These are phyloP conservation scores for Linyphia triangularis DNA, from an alignment of 2,888 invertebrate species.

Conservation along the genomic window DNA sequence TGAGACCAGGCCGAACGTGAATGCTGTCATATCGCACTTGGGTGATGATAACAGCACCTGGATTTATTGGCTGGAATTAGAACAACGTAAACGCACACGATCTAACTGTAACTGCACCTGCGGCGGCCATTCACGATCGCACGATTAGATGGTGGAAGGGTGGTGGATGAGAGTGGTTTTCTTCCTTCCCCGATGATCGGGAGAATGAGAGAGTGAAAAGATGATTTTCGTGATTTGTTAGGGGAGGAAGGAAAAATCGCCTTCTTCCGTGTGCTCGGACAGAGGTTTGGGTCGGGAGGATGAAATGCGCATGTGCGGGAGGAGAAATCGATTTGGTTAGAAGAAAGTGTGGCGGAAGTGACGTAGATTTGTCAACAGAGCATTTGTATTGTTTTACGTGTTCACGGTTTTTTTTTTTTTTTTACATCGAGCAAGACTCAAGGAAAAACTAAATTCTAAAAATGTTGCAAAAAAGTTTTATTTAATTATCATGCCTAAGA, in stretches of 20 bases:
- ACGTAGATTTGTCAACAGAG: background rate
- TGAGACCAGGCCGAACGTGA: conserved; percentile 35
- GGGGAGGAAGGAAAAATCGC: background rate
- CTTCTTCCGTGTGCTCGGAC: conserved; percentile 25
- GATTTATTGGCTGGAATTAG: no score
- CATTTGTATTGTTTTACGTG: background rate
- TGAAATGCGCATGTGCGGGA: conserved; percentile 7
- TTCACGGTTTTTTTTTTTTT: background rate
- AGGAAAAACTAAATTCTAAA: no score
- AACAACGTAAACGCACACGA: background rate
- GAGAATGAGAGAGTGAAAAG: background rate
- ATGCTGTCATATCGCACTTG: conserved; percentile 27
- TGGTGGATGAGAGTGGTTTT: background rate
- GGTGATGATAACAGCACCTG: conserved; percentile 42
- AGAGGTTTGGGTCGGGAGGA: background rate
- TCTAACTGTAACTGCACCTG: conserved; percentile 47
- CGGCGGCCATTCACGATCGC: conserved; percentile 48
- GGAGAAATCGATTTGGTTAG: conserved; percentile 7
- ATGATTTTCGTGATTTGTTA: background rate
- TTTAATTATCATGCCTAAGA: no score
- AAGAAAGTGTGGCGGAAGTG: background rate
- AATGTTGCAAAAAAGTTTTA: no score
- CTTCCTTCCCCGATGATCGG: background rate
- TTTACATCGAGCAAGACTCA: no score
- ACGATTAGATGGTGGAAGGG: conserved; percentile 3